These are phyloP conservation scores for Aythya baeri DNA, from an alignment of 2,113 vertebrate genomes.

Conservation along the genomic window DNA sequence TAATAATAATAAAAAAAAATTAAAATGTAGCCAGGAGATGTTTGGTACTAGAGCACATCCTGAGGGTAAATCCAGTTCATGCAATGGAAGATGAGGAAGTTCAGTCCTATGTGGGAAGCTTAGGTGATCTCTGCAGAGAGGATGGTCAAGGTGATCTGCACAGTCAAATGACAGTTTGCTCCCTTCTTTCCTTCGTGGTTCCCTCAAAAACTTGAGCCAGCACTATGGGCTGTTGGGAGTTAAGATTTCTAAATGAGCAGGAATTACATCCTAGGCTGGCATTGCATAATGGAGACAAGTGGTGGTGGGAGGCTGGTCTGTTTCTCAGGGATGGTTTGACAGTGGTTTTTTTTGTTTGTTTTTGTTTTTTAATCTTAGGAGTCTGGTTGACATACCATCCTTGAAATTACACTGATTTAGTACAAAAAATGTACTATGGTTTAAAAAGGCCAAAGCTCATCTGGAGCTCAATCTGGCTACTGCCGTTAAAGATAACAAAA, in stretches of 20 bases:
- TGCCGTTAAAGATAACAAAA: no score
- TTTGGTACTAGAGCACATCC: not conserved
- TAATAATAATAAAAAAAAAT: no score
- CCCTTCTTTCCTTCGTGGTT: not conserved
- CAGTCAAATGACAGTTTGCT: not conserved
- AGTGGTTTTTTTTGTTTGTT: no score
- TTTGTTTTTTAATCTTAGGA: not conserved
- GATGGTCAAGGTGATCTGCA: not conserved
- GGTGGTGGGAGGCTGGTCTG: not conserved
- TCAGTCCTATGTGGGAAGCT: not conserved
- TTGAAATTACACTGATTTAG: not conserved
- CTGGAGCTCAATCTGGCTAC: no score
- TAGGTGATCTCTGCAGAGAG: not conserved
- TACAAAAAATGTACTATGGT: not conserved
- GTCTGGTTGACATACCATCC: not conserved
- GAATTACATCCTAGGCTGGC: not conserved
- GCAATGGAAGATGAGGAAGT: accelerated
- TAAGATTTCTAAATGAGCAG: not conserved
- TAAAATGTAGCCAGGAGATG: not conserved
- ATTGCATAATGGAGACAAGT: not conserved
- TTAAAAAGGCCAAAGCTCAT: no score
- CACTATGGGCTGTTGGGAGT: not conserved
- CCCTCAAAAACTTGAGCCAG: not conserved
- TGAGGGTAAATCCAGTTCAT: not conserved
- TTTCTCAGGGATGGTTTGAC: not conserved